These are phyloP conservation scores for Drosophila sproati DNA, from an alignment of 1,140 invertebrate species.

Conservation along the genomic window DNA sequence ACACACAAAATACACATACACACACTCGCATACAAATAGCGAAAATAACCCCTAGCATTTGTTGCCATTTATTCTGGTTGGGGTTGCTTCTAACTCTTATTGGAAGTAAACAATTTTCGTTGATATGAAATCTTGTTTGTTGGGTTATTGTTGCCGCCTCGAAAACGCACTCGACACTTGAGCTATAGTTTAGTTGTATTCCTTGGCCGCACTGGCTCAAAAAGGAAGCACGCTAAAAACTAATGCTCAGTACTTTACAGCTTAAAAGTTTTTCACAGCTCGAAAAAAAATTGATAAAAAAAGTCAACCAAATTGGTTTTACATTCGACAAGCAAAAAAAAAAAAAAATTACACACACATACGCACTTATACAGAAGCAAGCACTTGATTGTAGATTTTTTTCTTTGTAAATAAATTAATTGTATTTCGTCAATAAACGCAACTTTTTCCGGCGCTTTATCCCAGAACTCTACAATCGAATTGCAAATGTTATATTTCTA, in stretches of 20 bases:
- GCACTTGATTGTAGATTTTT: constrained; percentile 15
- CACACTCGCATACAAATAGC: neutral
- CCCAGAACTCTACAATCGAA: constrained; percentile 49
- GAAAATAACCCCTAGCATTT: constrained; percentile 47
- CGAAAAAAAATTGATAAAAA: constrained; percentile 18
- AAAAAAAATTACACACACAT: constrained; percentile 4
- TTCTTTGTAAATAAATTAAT: constrained; percentile 16
- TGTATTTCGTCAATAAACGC: constrained; percentile 23
- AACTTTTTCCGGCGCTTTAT: constrained; percentile 44
- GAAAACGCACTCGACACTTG: neutral
- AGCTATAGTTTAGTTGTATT: neutral
- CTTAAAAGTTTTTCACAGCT: constrained; percentile 16
- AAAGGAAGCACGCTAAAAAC: constrained; percentile 32
- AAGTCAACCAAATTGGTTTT: constrained; percentile 3
- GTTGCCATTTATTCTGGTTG: constrained; percentile 29
- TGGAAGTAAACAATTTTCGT: constrained; percentile 29
- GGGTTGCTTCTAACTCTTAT: constrained; percentile 44
- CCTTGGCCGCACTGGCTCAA: neutral
- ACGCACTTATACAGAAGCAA: constrained; percentile 1
- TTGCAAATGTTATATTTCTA: constrained; percentile 29
- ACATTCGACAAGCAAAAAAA: neutral
- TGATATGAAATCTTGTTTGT: neutral
- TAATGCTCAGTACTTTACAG: neutral
- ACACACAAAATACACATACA: constrained; percentile 5
- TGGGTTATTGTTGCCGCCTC: constrained; percentile 23